Conservation (phyloP, 2,113 vertebrate genomes). For the Sceloporus tristichus region DNA sequence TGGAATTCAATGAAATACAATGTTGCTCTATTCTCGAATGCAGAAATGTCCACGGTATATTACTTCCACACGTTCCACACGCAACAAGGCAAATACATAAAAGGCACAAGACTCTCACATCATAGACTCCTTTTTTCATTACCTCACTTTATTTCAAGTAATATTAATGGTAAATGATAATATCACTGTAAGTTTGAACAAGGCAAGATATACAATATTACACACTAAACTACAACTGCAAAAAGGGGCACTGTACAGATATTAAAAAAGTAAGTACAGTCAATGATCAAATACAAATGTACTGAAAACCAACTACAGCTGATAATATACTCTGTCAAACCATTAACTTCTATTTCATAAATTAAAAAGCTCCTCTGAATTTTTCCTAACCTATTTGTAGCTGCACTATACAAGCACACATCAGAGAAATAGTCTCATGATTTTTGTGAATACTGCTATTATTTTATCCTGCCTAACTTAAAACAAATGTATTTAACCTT, state of each 20-base stretch:
- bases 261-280: constrained; percentile 82
- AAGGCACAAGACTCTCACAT: constrained; percentile 95
- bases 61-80: constrained; percentile 93
- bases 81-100: constrained; percentile 92
- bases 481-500: constrained; percentile 60
- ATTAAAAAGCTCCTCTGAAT: constrained; percentile 62
- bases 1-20: constrained; percentile 84
- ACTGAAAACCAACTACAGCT: constrained; percentile 81
- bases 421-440: constrained; percentile 49
- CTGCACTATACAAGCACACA: constrained; percentile 33
- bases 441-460: constrained; percentile 69
- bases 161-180: constrained; percentile 82
- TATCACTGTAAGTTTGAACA: constrained; percentile 77
- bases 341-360: constrained; percentile 61
- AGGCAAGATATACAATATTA: constrained; percentile 81
- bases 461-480: constrained; percentile 61
- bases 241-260: constrained; percentile 84
- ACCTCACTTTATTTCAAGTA: constrained; percentile 89
- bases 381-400: constrained; percentile 64
- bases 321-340: constrained; percentile 71
- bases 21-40: constrained; percentile 82
- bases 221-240: constrained; percentile 80
- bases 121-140: constrained; percentile 82
- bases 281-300: constrained; percentile 81
- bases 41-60: constrained; percentile 84